Conservation (phyloP, 2,797 vertebrate genomes). For the Schizopygopsis pylzovi region DNA sequence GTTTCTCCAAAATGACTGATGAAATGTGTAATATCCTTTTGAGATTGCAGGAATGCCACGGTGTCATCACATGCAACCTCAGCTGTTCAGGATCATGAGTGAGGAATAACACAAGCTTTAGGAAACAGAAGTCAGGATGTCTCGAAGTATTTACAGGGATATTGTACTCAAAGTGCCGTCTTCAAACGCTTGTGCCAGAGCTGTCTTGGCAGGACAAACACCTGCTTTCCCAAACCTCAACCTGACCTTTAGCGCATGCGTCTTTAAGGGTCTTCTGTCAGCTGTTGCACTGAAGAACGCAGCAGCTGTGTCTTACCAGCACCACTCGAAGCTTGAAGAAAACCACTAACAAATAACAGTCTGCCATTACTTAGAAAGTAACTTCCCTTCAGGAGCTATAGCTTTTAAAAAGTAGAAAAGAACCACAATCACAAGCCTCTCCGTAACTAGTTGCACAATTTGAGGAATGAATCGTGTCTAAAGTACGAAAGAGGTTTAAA, state of each 20-base stretch:
- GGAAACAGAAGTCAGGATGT: conserved; percentile 46
- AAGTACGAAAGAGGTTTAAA: neutral
- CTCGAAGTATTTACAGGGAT: conserved; percentile 28
- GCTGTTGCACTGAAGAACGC: neutral
- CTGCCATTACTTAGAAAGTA: neutral
- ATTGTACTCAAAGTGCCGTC: conserved; percentile 48
- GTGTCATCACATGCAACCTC: neutral
- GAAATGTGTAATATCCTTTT: neutral
- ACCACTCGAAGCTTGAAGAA: neutral
- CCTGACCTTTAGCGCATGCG: conserved; percentile 21
- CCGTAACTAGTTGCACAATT: neutral
- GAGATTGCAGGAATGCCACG: neutral
- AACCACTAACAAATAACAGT: conserved; percentile 19
- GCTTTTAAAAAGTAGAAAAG: neutral
- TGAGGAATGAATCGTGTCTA: neutral
- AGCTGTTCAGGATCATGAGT: conserved; percentile 6
- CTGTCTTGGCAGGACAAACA: conserved; percentile 51
- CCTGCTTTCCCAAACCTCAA: conserved; percentile 47
- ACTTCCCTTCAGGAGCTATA: neutral
- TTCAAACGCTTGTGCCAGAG: conserved; percentile 39
- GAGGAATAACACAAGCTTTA: conserved; percentile 26
- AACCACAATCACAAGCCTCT: neutral
- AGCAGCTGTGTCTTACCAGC: conserved; percentile 21
- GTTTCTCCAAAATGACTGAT: neutral
- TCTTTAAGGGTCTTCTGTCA: conserved; percentile 36